Conservation (phyloP, 1,140 invertebrate species). For the Drosophila persimilis region DNA sequence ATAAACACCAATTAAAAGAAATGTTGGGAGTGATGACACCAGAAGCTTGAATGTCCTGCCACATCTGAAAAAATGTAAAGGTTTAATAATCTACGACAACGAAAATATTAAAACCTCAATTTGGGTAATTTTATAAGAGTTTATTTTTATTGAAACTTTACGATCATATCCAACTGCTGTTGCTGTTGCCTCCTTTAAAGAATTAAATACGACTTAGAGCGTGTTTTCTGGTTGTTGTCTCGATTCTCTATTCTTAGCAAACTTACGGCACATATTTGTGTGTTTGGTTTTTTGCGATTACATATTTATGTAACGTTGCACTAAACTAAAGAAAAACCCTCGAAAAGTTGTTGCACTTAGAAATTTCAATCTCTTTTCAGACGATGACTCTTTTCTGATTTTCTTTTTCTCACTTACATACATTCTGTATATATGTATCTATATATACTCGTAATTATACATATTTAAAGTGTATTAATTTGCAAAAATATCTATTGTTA, state of each 20-base stretch:
- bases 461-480: slow-evolving; percentile 76
- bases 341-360: slow-evolving; percentile 62
- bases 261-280: slow-evolving; percentile 58
- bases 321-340: slow-evolving; percentile 48
- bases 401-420: slow-evolving; percentile 53
- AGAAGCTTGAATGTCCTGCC: no score
- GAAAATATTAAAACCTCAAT: slow-evolving; percentile 1
- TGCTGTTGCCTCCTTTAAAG: slow-evolving; percentile 46
- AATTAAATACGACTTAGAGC: slow-evolving; percentile 58
- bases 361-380: slow-evolving; percentile 52
- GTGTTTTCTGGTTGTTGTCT: slow-evolving; percentile 33
- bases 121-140: slow-evolving; percentile 64
- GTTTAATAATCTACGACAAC: neutral
- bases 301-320: slow-evolving; percentile 56
- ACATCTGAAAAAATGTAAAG: no score
- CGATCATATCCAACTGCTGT: slow-evolving; percentile 70
- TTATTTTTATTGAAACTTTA: slow-evolving; percentile 78
- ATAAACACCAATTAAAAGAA: no score
- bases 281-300: slow-evolving; percentile 26
- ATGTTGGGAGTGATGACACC: no score
- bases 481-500: slow-evolving; percentile 81
- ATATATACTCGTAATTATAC: slow-evolving; percentile 12
- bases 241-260: slow-evolving; percentile 60
- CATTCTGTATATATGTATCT: slow-evolving; percentile 53
- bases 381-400: slow-evolving; percentile 26